Percentiles rank a stretch among this genome's conserved stretches.
Conservation (phyloP, 2,113 vertebrate genomes). For the Dissostichus mawsoni region DNA sequence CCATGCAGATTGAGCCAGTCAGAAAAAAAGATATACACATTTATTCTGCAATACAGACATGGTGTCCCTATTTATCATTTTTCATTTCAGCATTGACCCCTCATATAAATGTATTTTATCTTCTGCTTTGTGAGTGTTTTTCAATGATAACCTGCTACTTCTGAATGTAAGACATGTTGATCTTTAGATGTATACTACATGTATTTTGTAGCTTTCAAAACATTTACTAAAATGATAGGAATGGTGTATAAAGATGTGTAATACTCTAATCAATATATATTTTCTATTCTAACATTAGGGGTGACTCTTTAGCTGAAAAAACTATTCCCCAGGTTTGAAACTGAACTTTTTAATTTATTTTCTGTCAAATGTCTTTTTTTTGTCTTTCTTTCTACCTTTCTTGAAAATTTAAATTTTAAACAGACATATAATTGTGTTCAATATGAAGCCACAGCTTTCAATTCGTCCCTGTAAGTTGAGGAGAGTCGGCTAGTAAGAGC, state of each 20-base stretch:
- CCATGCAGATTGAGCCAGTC: conserved; percentile 4
- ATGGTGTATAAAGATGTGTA: background rate
- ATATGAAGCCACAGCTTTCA: background rate
- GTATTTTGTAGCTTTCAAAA: too few relatives aligned
- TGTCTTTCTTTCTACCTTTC: too few relatives aligned
- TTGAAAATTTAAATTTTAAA: background rate
- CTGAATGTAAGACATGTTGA: background rate
- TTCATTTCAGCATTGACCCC: background rate
- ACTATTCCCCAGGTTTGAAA: background rate
- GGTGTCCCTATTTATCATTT: conserved; percentile 7
- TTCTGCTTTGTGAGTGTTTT: background rate
- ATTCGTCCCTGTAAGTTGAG: background rate
- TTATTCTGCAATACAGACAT: conserved; percentile 29
- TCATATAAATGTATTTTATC: background rate
- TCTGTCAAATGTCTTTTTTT: too few relatives aligned
- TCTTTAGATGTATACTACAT: background rate
- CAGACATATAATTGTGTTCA: background rate
- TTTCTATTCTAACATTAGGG: too few relatives aligned
- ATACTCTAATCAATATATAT: too few relatives aligned
- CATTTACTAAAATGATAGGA: background rate
- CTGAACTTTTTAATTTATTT: too few relatives aligned
- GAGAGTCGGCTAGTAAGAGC: background rate
- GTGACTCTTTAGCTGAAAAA: background rate
- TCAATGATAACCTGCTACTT: background rate
- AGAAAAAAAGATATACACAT: background rate